These are phyloP conservation scores for Pardalotus punctatus DNA, from an alignment of 2,113 vertebrate genomes.

Conservation along the genomic window DNA sequence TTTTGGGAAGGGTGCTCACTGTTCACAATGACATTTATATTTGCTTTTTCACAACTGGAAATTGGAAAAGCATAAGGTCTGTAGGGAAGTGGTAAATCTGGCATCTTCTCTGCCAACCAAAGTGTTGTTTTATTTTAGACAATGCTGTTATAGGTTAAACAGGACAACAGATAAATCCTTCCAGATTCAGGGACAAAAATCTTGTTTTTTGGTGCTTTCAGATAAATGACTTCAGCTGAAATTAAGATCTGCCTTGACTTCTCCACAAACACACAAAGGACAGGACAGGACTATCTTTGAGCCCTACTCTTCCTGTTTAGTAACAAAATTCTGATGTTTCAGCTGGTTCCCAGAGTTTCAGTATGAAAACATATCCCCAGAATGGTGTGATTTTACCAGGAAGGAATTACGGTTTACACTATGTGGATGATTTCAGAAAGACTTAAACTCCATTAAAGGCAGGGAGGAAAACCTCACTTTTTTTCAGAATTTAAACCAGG, in stretches of 20 bases:
- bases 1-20: not conserved
- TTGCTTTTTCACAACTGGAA: not conserved
- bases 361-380: not conserved
- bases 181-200: not conserved
- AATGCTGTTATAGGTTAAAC: not conserved
- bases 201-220: not conserved
- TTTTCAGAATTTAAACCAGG: not conserved
- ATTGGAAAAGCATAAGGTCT: not conserved
- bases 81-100: not conserved
- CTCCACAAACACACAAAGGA: not conserved
- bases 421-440: not conserved
- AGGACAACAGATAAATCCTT: not conserved
- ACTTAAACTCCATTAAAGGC: not conserved
- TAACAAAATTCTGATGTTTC: not conserved
- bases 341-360: not conserved
- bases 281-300: not conserved
- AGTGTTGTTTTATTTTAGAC: not conserved
- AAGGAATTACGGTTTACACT: not conserved
- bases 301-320: not conserved
- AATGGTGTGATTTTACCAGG: not conserved
- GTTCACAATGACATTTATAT: not conserved
- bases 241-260: not conserved
- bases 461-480: not conserved
- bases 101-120: rapidly evolving
- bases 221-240: not conserved